Evolutionary conservation across 2,113 vertebrate species (phyloP), one percentile per base, ranked within the genome.

Genomic region (Antechinus flavipes): DNA sequence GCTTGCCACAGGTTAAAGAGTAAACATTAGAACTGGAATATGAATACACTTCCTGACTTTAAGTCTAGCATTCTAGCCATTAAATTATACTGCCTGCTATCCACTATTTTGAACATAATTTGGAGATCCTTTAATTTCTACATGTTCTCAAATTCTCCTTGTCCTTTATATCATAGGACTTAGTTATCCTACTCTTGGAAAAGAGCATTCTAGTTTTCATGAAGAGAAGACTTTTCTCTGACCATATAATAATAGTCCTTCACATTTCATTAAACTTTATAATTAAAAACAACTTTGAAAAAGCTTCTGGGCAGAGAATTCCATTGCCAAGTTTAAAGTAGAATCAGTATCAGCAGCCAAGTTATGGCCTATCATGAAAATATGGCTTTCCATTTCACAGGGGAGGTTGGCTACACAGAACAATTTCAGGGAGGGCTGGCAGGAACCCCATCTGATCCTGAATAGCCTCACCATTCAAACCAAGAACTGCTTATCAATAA

Each of bases 401-500:
- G 53, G 42, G 54, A 95, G 61, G 76, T 90, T 95, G 92, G 94
- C 96, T 93, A 35, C 94, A 76, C 68, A 56, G 90, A 90, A 76
- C 2, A 2, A 54, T 55, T 54, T 90, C 54, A 92, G 50, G 42
- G 95, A 49, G 92, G 92, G 56, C 53, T 94, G 6, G 0, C 26
- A 49, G 53, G 90, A 52, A 68, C 91, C 76, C 42, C 58, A 90
- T 91, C 91, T 90, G 91, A 52, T 96, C 76, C 22, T 93, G 91
- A 92, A 68, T 23, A 55, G 50, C 27, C 54, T 94, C 50, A 92
- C 55, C 95, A 92, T 56, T 94, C 25, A 55, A 94, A 54, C 90
- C 27, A 96, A 95, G 91, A 52, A 46, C 68, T 92, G n/a, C 61
- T 94, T 94, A 95, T 94, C 95, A 94, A 96, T 84, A 84, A 96